These are phyloP conservation scores for Karalla daura DNA, from an alignment of 2,797 vertebrate species.

Conservation along the genomic window DNA sequence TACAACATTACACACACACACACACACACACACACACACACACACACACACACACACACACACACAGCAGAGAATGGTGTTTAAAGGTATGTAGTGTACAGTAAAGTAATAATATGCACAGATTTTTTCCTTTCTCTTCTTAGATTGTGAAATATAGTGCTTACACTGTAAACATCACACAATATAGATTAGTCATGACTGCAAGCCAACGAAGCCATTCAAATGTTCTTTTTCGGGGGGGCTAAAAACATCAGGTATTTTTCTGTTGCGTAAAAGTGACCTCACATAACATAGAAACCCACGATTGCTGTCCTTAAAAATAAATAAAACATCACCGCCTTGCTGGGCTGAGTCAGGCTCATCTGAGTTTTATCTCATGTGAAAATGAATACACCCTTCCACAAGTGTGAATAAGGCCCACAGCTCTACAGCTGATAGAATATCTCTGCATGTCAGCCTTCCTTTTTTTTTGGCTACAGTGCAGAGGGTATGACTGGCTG, in stretches of 20 bases:
- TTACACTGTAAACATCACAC: neutral
- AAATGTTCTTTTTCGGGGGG: no score
- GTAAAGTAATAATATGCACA: neutral
- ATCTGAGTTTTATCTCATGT: conserved; percentile 60
- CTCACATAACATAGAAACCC: neutral
- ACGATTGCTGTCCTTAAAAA: neutral
- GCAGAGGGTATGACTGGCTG: neutral
- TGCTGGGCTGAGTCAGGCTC: conserved; percentile 9
- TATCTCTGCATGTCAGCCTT: conserved; percentile 62
- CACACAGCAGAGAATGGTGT: no score
- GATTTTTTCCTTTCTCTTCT: neutral
- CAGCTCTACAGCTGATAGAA: conserved; percentile 49
- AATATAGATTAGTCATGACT: neutral
- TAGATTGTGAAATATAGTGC: neutral
- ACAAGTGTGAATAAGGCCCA: conserved; percentile 28
- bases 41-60: no score
- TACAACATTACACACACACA: no score
- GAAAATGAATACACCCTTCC: conserved; percentile 59
- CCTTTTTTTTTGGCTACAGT: conserved; percentile 13
- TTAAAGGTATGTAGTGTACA: neutral
- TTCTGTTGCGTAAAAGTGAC: neutral
- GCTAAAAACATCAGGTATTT: neutral
- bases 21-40: no score
- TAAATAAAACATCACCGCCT: neutral
- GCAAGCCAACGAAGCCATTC: neutral